Percentiles rank a stretch among this genome's conserved stretches.
These are phyloP conservation scores for Australoheros scitulus DNA, from an alignment of 2,113 vertebrate species.

Conservation along the genomic window DNA sequence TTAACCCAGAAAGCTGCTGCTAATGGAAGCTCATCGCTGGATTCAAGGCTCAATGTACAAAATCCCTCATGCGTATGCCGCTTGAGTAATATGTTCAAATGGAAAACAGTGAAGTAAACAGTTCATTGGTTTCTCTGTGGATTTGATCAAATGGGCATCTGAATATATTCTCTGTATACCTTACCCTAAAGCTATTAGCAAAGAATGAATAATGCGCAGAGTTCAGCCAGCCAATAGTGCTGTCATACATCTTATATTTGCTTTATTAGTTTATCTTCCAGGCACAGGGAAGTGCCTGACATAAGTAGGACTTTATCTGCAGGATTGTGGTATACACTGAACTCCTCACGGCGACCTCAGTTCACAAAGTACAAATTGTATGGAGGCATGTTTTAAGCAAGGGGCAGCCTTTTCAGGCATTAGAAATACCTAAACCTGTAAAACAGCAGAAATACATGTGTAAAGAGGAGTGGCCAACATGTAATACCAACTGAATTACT, in stretches of 20 bases:
- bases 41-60: background rate
- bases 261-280: conserved; percentile 30
- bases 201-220: conserved; percentile 29
- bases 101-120: background rate
- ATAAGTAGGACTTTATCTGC: conserved; percentile 6
- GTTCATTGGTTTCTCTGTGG: background rate
- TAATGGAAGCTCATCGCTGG: background rate
- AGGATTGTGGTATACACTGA: background rate
- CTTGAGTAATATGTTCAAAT: background rate
- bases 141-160: conserved; percentile 26
- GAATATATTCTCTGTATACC: conserved; percentile 13
- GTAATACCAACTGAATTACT: background rate
- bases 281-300: background rate
- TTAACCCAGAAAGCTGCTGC: background rate
- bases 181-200: conserved; percentile 13
- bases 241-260: conserved; percentile 7
- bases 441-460: background rate
- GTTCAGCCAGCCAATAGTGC: background rate
- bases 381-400: background rate
- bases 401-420: background rate
- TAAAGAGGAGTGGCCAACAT: background rate
- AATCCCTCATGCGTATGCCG: background rate
- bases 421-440: background rate
- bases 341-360: background rate
- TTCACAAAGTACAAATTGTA: background rate